Percentiles rank a stretch among this genome's conserved stretches.
These are phyloP conservation scores for Cololabis saira DNA, from an alignment of 2,113 vertebrate species.

Conservation along the genomic window DNA sequence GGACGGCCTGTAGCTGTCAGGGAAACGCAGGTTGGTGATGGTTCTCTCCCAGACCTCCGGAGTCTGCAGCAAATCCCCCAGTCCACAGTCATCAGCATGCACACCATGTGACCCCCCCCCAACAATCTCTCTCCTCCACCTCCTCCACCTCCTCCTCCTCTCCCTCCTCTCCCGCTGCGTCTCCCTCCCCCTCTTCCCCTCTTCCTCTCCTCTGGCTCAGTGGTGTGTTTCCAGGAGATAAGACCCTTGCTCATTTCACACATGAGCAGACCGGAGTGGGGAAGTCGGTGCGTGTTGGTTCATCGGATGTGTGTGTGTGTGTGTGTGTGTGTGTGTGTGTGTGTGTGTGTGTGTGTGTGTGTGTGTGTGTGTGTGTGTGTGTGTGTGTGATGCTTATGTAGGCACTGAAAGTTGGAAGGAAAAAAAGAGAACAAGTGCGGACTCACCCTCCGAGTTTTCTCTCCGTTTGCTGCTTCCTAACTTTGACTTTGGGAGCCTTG, in stretches of 20 bases:
- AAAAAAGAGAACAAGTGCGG: slow-evolving; percentile 41
- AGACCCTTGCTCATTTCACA: slow-evolving; percentile 86
- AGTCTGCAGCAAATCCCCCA: slow-evolving; percentile 56
- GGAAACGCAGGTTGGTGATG: slow-evolving; percentile 39
- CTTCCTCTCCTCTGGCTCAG: slow-evolving; percentile 83
- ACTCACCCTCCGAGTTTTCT: slow-evolving; percentile 54
- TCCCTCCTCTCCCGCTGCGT: slow-evolving; percentile 53
- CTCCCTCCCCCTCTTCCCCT: slow-evolving; percentile 59
- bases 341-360: slow-evolving; percentile 28
- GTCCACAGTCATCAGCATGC: slow-evolving; percentile 68
- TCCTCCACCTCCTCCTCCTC: slow-evolving; percentile 34
- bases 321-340: slow-evolving; percentile 23
- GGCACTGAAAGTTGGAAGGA: slow-evolving; percentile 51
- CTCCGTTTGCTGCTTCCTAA: slow-evolving; percentile 54
- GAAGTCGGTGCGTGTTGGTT: slow-evolving; percentile 28
- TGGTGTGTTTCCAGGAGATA: slow-evolving; percentile 86
- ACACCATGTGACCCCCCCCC: slow-evolving; percentile 49
- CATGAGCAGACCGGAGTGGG: slow-evolving; percentile 79
- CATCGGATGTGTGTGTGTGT: slow-evolving; percentile 17
- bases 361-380: slow-evolving; percentile 31
- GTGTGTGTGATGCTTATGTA: slow-evolving; percentile 36
- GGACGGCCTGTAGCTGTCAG: slow-evolving; percentile 1
- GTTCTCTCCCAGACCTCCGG: slow-evolving; percentile 45
- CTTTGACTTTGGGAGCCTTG: slow-evolving; percentile 36
- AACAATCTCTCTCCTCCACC: slow-evolving; percentile 19